Evolutionary conservation across 2,888 invertebrate genomes (phyloP).

Genomic region (Perizoma flavofasciatum): DNA sequence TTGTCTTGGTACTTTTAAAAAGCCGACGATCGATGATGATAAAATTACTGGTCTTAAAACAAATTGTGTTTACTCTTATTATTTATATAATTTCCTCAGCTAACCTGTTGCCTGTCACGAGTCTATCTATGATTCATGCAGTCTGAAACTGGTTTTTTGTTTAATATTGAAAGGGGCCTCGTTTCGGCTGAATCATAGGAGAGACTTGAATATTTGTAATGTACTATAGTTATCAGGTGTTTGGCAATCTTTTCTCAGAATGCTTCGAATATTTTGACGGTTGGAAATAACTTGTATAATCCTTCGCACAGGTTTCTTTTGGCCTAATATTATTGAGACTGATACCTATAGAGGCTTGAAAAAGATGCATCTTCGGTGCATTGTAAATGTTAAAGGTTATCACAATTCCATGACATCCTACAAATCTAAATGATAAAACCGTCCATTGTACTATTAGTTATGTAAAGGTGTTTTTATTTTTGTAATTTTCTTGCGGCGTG

Average conservation of each 20-base stretch:
- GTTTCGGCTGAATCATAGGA: conserved; percentile 42
- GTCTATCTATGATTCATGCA: conserved; percentile 37
- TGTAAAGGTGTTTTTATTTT: no score
- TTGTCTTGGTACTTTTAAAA: conserved; percentile 44
- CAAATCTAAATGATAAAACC: no score
- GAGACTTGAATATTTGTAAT: conserved; percentile 15
- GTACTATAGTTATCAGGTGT: conserved; percentile 7
- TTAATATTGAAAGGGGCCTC: conserved; percentile 53
- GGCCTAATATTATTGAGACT: no score
- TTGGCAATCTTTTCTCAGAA: conserved; percentile 4
- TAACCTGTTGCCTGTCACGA: conserved; percentile 49
- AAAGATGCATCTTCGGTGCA: no score
- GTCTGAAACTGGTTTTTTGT: conserved; percentile 59
- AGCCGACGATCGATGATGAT: conserved; percentile 20
- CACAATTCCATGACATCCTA: no score
- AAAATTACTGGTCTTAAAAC: conserved; percentile 28
- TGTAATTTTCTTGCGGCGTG: no score
- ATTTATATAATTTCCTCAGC: conserved; percentile 40
- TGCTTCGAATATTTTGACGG: background rate
- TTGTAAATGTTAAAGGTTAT: no score
- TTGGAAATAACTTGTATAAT: no score
- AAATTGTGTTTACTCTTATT: conserved; percentile 30
- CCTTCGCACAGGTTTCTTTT: no score
- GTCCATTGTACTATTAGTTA: no score
- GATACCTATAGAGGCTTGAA: background rate